phyloP scores from a whole-genome alignment of 2,113 vertebrate genomes.

The Litocranius walleri region DNA sequence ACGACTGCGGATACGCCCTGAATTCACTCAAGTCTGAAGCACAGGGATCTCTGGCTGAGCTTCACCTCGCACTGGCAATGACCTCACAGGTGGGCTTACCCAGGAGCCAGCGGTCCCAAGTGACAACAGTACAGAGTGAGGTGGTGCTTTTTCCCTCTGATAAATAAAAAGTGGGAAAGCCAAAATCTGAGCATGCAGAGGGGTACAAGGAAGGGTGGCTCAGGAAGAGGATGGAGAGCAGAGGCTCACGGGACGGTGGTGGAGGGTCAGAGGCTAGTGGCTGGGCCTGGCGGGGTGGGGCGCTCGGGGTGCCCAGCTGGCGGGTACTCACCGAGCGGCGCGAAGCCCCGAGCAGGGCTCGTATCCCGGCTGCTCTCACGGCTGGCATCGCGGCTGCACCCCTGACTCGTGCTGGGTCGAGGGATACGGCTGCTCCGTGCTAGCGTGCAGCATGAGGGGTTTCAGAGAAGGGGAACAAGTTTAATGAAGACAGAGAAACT shows the following conservation, averaged over 20 bases:
- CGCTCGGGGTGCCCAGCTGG: constrained; percentile 78
- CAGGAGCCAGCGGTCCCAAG: not conserved
- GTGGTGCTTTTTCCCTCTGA: constrained; percentile 39
- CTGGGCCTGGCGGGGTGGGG: not conserved
- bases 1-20: not conserved
- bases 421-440: constrained; percentile 99
- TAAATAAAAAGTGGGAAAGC: constrained; percentile 33
- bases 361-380: constrained; percentile 99
- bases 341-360: constrained; percentile 97
- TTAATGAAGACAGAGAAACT: constrained; percentile 92
- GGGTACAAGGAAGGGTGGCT: constrained; percentile 57
- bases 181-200: constrained; percentile 65
- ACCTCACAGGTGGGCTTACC: not conserved
- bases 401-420: constrained; percentile 99
- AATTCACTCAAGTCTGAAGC: not conserved
- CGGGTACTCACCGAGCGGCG: constrained; percentile 97
- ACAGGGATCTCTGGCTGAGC: not conserved
- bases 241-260: constrained; percentile 42
- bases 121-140: not conserved
- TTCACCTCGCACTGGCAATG: not conserved
- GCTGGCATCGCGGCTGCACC: constrained; percentile 99
- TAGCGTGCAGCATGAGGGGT: constrained; percentile 97
- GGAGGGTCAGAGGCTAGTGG: constrained; percentile 33
- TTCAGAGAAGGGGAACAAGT: constrained; percentile 95
- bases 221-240: constrained; percentile 62